Conservation (phyloP, 2,113 vertebrate genomes). For the Puntigrus tetrazona region DNA sequence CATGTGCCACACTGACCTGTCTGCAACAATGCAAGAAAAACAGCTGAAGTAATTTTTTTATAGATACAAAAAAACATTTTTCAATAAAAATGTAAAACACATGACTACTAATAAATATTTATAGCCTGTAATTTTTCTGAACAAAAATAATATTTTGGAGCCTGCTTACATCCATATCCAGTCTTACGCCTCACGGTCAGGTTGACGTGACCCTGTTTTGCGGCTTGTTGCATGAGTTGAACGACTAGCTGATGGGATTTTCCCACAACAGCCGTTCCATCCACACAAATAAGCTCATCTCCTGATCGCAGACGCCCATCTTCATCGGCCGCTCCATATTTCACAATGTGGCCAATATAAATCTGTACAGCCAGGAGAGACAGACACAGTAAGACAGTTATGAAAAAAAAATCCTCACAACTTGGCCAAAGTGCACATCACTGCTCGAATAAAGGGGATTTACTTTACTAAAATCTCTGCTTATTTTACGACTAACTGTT, state of each 20-base stretch:
- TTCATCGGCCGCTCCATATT: conserved; percentile 92
- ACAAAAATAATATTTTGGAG: not conserved
- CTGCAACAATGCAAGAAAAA: not conserved
- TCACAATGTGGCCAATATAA: conserved; percentile 98
- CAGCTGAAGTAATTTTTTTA: not conserved
- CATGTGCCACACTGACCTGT: not conserved
- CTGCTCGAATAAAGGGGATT: not conserved
- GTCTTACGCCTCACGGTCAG: conserved; percentile 96
- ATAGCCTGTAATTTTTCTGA: not conserved
- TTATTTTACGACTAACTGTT: conserved; percentile 5
- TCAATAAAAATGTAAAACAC: conserved; percentile 8
- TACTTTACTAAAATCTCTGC: not conserved
- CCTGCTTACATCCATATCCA: conserved; percentile 83
- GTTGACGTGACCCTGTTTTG: conserved; percentile 98
- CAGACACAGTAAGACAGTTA: not conserved
- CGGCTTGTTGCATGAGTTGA: conserved; percentile 98
- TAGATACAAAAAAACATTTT: not conserved
- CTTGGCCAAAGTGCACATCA: not conserved
- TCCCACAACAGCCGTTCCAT: conserved; percentile 94
- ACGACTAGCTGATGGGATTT: conserved; percentile 99
- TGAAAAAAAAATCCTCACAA: not conserved
- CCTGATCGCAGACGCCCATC: conserved; percentile 95
- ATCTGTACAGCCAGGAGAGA: conserved; percentile 76
- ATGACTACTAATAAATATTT: not conserved
- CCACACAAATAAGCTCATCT: conserved; percentile 95